A percentile compares a stretch with the other conserved stretches of the same genome.
phyloP scores from a whole-genome alignment of 1,140 invertebrate genomes.

The Littorina saxatilis region DNA sequence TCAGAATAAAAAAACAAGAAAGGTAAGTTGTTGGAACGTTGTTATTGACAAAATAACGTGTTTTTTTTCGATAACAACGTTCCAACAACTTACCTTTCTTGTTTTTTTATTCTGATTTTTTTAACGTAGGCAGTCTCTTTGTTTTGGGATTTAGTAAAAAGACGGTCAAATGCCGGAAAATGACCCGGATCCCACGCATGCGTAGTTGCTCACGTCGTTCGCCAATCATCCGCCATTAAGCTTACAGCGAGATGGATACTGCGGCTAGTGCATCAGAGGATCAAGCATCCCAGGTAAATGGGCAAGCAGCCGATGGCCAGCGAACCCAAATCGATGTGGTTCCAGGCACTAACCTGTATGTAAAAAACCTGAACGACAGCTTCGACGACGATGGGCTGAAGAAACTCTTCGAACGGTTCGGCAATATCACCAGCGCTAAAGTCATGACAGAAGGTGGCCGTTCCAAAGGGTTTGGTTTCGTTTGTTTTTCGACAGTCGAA shows the following conservation, averaged over 20 bases:
- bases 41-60: too few relatives aligned
- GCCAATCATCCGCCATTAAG: constrained; percentile 26
- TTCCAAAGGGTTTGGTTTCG: constrained; percentile 97
- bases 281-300: constrained; percentile 20
- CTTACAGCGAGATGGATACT: constrained; percentile 10
- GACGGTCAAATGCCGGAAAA: neutral
- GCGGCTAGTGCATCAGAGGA: constrained; percentile 11
- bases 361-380: constrained; percentile 97
- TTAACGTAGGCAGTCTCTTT: too few relatives aligned
- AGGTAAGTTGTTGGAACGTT: too few relatives aligned
- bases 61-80: too few relatives aligned
- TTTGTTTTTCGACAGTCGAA: constrained; percentile 97
- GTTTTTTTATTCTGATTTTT: too few relatives aligned
- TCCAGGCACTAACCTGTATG: constrained; percentile 95
- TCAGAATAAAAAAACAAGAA: too few relatives aligned
- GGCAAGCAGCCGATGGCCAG: constrained; percentile 21
- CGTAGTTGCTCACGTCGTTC: neutral
- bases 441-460: constrained; percentile 77
- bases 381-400: constrained; percentile 96
- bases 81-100: too few relatives aligned
- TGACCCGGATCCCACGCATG: constrained; percentile 22
- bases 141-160: neutral
- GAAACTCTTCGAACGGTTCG: constrained; percentile 94
- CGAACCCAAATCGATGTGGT: constrained; percentile 25
- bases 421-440: constrained; percentile 97